Percentiles rank a stretch among this genome's conserved stretches.
Conservation (phyloP, 2,888 invertebrate species). For the Spodoptera picta region DNA sequence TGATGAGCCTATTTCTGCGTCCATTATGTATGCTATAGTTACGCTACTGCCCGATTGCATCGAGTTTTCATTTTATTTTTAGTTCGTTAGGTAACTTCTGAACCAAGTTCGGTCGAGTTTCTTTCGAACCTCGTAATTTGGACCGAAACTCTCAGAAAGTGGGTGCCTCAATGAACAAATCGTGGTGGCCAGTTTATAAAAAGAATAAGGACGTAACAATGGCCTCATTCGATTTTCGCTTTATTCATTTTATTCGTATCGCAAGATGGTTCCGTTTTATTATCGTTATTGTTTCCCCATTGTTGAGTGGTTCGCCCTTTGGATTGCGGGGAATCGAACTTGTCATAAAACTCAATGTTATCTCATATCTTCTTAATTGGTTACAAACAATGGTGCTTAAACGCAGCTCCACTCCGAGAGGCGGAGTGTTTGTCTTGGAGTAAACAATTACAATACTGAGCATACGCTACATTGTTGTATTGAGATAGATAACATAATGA, state of each 20-base stretch:
- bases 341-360: slow-evolving; percentile 52
- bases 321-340: slow-evolving; percentile 55
- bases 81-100: slow-evolving; percentile 70
- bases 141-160: slow-evolving; percentile 70
- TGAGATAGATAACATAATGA: slow-evolving; percentile 6
- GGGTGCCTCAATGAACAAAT: slow-evolving; percentile 71
- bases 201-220: slow-evolving; percentile 72
- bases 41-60: slow-evolving; percentile 60
- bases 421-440: background rate
- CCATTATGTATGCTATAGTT: slow-evolving; percentile 55
- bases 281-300: slow-evolving; percentile 69
- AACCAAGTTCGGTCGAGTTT: slow-evolving; percentile 64
- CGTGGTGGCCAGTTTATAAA: slow-evolving; percentile 74
- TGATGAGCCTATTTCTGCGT: slow-evolving; percentile 54
- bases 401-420: background rate
- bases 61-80: slow-evolving; percentile 69
- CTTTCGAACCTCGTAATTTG: slow-evolving; percentile 75
- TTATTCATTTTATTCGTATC: slow-evolving; percentile 65
- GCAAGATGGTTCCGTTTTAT: slow-evolving; percentile 65
- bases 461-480: slow-evolving; percentile 3
- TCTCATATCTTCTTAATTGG: slow-evolving; percentile 55
- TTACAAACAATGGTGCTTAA: slow-evolving; percentile 28
- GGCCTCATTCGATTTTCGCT: slow-evolving; percentile 77
- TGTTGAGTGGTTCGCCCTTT: slow-evolving; percentile 60
- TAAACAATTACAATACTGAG: slow-evolving; percentile 7